Base-by-base conservation (phyloP, 2,797 vertebrate species). In the Typhlichthys subterraneus region DNA sequence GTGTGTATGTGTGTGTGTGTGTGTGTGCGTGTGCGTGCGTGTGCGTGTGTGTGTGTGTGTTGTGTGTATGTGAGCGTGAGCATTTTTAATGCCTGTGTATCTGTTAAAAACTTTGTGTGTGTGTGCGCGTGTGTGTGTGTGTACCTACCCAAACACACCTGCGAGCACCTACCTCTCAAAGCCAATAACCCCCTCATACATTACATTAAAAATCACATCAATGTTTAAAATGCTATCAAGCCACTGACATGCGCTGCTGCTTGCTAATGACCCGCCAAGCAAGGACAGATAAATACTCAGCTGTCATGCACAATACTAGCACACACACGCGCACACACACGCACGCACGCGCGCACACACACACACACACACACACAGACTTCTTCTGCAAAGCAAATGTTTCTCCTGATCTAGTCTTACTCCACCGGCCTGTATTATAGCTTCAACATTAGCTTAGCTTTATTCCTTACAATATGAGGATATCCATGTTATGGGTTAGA, bases 201-300 rank as follows among this genome's bases (percentile, higher is more conserved):
- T 74, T 76, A 81, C 87, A 89, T 87, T 86, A 77, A 87, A 88
- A 87, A 85, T 84, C 64, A n/a, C 85, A 87, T 89, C 79, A 85
- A 89, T 85, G 83, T 88, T 90, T 87, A 85, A 90, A 88, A 88
- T 72, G 83, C 78, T 82, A 87, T 89, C 85, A 84, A 77, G 70
- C 75, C 2, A 63, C 5, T 59, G 85, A 83, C 76, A 85, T 67
- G 82, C 81, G 79, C 79, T 69, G 38, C 72, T 78, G 85, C 83
- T 75, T 76, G 71, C 83, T 77, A 80, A 82, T 82, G 79, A 84
- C 83, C 83, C 78, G 54, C 69, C 68, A 61, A 51, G 79, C 82
- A 78, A 88, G 86, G 85, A 76, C 85, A 70, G 56, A 23, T 13
- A 63, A 74, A 76, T 65, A 71, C 53, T 56, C 52, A 70, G 70